Percentiles rank a stretch among this genome's conserved stretches.
phyloP scores from a whole-genome alignment of 2,888 invertebrate genomes.

The Spisula solida region DNA sequence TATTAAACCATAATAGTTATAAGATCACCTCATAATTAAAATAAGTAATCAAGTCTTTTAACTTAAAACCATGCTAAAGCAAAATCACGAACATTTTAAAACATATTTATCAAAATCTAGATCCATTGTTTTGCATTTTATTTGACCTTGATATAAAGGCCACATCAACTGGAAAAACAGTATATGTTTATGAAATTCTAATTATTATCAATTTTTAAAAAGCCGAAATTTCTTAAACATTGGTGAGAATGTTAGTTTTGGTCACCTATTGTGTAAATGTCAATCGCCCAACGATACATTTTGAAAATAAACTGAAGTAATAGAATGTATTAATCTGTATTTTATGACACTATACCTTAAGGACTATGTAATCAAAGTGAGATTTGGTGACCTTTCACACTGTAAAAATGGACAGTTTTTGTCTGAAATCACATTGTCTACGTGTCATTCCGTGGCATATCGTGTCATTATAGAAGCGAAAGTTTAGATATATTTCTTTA shows the following conservation, averaged over 20 bases:
- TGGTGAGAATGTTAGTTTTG: background rate
- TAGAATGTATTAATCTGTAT: slow-evolving; percentile 61
- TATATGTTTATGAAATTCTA: background rate
- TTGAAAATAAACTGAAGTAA: slow-evolving; percentile 45
- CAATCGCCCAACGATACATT: background rate
- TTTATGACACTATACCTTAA: slow-evolving; percentile 53
- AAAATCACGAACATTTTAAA: too few relatives aligned
- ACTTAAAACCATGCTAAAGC: too few relatives aligned
- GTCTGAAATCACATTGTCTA: slow-evolving; percentile 63
- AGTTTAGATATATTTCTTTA: slow-evolving; percentile 71
- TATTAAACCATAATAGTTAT: too few relatives aligned
- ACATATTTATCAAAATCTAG: too few relatives aligned
- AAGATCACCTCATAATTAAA: too few relatives aligned
- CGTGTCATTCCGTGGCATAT: slow-evolving; percentile 68
- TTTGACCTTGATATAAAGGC: too few relatives aligned
- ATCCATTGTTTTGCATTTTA: too few relatives aligned
- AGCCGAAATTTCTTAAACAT: background rate
- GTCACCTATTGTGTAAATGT: background rate
- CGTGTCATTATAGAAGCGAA: slow-evolving; percentile 68
- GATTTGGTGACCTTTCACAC: slow-evolving; percentile 67
- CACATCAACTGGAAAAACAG: too few relatives aligned
- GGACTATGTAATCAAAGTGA: slow-evolving; percentile 69
- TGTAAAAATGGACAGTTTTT: slow-evolving; percentile 65
- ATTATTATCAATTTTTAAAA: background rate
- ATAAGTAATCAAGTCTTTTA: too few relatives aligned